These are phyloP conservation scores for Acanthochromis polyacanthus DNA, from an alignment of 2,113 vertebrate species.

Conservation along the genomic window DNA sequence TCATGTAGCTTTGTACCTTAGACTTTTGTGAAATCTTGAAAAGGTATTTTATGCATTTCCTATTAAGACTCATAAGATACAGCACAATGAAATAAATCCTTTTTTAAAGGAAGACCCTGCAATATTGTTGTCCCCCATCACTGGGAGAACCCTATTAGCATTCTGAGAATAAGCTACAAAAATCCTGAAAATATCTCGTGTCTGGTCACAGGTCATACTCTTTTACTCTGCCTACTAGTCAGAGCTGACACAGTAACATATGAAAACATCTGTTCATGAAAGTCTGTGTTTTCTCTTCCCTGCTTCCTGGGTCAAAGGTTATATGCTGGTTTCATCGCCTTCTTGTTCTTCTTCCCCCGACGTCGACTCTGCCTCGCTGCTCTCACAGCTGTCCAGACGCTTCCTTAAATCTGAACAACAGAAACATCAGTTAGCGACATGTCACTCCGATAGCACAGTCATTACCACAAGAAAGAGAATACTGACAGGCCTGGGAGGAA, in stretches of 20 bases:
- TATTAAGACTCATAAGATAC: background rate
- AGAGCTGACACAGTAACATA: background rate
- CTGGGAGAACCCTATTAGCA: constrained; percentile 14
- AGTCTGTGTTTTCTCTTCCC: constrained; percentile 11
- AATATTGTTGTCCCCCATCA: background rate
- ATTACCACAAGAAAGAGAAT: constrained; percentile 82
- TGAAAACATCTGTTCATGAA: constrained; percentile 5
- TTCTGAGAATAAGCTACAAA: constrained; percentile 1
- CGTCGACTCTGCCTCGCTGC: constrained; percentile 61
- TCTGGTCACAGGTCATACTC: background rate
- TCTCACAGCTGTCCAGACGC: constrained; percentile 78
- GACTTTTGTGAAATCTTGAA: no score
- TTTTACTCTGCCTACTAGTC: constrained; percentile 8
- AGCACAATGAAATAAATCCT: background rate
- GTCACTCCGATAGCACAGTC: constrained; percentile 77
- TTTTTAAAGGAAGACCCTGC: background rate
- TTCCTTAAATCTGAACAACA: constrained; percentile 90
- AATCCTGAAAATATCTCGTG: background rate
- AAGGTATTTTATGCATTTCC: background rate
- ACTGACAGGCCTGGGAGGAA: constrained; percentile 79
- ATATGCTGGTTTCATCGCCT: constrained; percentile 6
- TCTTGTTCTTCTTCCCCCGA: constrained; percentile 67
- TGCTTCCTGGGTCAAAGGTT: constrained; percentile 50
- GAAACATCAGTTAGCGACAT: constrained; percentile 78
- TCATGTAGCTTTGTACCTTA: no score